Percentiles rank a stretch among this genome's conserved stretches.
Conservation (phyloP, 2,113 vertebrate species). For the Turnix velox region DNA sequence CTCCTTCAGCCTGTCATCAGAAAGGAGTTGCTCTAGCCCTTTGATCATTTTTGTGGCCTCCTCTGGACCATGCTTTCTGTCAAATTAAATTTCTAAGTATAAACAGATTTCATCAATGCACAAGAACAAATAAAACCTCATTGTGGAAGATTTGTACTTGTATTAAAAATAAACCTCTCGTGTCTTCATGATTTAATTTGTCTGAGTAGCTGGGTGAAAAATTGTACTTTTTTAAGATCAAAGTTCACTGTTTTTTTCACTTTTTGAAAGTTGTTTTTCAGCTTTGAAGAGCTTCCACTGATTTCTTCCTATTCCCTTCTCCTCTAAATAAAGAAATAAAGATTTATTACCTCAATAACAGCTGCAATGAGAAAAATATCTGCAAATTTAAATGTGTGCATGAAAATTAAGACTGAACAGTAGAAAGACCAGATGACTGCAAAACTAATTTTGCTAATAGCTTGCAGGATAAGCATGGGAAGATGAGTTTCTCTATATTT, state of each 20-base stretch:
- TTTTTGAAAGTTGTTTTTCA: neutral
- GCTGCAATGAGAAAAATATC: neutral
- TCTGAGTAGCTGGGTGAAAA: neutral
- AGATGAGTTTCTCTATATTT: neutral
- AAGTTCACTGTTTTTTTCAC: neutral
- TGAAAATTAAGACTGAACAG: neutral
- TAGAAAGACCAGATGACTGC: neutral
- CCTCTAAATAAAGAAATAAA: neutral
- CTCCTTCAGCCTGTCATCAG: too few relatives aligned
- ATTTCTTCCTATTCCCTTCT: neutral
- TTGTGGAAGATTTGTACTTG: neutral
- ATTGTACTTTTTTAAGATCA: neutral
- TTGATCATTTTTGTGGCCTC: too few relatives aligned
- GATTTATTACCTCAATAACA: neutral
- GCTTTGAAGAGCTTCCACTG: neutral
- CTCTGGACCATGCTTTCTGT: too few relatives aligned
- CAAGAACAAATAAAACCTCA: neutral
- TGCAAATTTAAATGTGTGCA: neutral
- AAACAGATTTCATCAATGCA: neutral
- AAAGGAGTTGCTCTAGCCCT: too few relatives aligned
- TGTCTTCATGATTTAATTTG: neutral
- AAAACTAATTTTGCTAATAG: neutral
- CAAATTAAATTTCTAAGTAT: neutral
- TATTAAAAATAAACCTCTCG: neutral
- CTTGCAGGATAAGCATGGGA: neutral